These are phyloP conservation scores for Neodon shergylaensis DNA, from an alignment of 2,113 vertebrate species.

Conservation along the genomic window DNA sequence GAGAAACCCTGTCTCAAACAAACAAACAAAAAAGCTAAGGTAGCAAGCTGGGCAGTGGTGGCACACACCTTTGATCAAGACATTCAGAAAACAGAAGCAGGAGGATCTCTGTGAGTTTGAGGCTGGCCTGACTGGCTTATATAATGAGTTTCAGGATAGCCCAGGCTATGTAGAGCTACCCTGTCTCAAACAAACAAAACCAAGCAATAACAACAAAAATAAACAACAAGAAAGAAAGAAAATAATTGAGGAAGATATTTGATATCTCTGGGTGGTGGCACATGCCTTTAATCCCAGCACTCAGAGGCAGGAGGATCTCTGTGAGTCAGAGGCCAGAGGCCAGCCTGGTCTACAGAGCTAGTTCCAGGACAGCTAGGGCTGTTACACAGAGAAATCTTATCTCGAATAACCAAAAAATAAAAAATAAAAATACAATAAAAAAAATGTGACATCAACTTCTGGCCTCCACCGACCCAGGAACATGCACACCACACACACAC, in stretches of 20 bases:
- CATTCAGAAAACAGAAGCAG: not conserved
- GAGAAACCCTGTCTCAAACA: not conserved
- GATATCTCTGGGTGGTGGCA: no score
- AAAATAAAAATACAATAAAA: no score
- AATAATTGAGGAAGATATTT: not conserved
- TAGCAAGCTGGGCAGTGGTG: not conserved
- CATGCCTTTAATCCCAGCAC: no score
- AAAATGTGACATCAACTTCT: no score
- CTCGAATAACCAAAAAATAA: no score
- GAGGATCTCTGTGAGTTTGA: not conserved
- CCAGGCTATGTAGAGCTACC: not conserved
- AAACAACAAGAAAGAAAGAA: not conserved
- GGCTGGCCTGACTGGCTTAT: not conserved
- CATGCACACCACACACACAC: not conserved
- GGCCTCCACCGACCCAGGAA: not conserved
- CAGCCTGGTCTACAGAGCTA: no score
- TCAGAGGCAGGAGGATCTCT: no score
- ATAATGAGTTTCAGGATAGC: not conserved
- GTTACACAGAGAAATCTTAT: no score
- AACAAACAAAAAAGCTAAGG: not conserved
- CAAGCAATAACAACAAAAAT: not conserved
- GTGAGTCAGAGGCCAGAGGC: no score
- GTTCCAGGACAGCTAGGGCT: no score
- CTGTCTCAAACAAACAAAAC: not conserved
- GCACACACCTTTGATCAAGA: not conserved